phyloP scores from a whole-genome alignment of 1,140 invertebrate genomes.

The Brachionus rubens region DNA sequence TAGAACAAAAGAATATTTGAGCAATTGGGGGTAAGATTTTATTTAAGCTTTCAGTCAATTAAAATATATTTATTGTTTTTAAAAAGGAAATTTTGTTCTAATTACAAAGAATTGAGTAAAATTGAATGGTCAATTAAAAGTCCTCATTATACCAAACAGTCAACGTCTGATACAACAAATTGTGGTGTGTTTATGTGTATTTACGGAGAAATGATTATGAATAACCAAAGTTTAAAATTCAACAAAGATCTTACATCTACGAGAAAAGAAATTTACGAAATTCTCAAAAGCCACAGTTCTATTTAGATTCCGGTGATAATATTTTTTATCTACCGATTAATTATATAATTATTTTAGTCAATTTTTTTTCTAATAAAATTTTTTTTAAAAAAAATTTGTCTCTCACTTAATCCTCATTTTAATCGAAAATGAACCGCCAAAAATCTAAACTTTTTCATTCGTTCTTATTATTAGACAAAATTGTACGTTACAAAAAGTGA shows the following conservation, averaged over 20 bases:
- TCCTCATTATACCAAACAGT: slow-evolving; percentile 27
- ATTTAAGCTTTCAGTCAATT: slow-evolving; percentile 20
- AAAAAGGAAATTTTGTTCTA: slow-evolving; percentile 19
- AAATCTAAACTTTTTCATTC: too few species aligned
- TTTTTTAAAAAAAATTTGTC: too few species aligned
- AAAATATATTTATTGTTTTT: background rate
- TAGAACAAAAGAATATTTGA: slow-evolving; percentile 6
- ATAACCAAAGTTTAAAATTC: slow-evolving; percentile 33
- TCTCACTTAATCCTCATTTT: too few species aligned
- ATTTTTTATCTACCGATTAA: slow-evolving; percentile 19
- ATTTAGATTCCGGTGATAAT: slow-evolving; percentile 6
- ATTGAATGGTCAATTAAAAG: slow-evolving; percentile 22
- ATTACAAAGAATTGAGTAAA: slow-evolving; percentile 4
- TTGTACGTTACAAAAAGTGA: too few species aligned
- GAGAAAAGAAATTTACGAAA: slow-evolving; percentile 32
- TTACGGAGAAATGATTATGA: slow-evolving; percentile 2
- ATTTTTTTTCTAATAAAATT: too few species aligned
- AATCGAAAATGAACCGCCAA: too few species aligned
- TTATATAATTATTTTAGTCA: slow-evolving; percentile 12
- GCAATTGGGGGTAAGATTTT: background rate
- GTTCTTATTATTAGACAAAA: too few species aligned
- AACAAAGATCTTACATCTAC: background rate
- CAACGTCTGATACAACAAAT: slow-evolving; percentile 25
- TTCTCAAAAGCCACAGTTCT: slow-evolving; percentile 14
- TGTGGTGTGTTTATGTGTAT: slow-evolving; percentile 29